A percentile compares a stretch with the other conserved stretches of the same genome.
phyloP scores from a whole-genome alignment of 1,140 invertebrate species.

The Drosophila teissieri region DNA sequence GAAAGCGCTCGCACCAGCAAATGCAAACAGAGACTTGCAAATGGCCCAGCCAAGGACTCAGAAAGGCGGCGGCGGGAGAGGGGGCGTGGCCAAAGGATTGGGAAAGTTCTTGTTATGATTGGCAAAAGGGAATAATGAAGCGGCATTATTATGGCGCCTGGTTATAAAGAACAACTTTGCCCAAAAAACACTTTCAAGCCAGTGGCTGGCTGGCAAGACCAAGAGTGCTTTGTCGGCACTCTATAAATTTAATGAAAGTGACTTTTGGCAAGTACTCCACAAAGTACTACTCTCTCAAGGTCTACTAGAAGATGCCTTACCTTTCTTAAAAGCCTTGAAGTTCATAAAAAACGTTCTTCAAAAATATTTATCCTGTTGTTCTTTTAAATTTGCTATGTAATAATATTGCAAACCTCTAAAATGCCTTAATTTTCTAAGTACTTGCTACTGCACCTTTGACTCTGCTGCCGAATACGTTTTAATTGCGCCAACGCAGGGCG shows the following conservation, averaged over 20 bases:
- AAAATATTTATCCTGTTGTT: background rate
- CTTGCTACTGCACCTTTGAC: slow-evolving; percentile 23
- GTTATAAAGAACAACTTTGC: slow-evolving; percentile 19
- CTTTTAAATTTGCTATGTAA: too few species aligned
- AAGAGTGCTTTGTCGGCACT: background rate
- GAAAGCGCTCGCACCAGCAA: slow-evolving; percentile 30
- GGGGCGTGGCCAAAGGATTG: slow-evolving; percentile 6
- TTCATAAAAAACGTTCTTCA: background rate
- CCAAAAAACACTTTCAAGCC: slow-evolving; percentile 23
- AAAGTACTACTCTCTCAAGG: background rate
- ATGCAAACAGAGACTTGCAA: slow-evolving; percentile 50
- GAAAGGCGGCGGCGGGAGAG: background rate
- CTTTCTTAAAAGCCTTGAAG: background rate
- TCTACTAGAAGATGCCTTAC: background rate
- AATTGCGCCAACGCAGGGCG: slow-evolving; percentile 48
- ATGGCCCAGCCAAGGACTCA: slow-evolving; percentile 41
- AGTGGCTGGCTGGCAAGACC: background rate
- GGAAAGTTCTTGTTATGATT: slow-evolving; percentile 49
- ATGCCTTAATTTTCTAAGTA: too few species aligned
- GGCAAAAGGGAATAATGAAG: slow-evolving; percentile 54
- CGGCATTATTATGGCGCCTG: slow-evolving; percentile 37
- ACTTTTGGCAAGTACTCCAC: background rate
- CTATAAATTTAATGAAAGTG: background rate
- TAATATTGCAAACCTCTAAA: too few species aligned
- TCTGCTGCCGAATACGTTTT: slow-evolving; percentile 49